Evolutionary conservation across 2,797 vertebrate genomes (phyloP).

Genomic region (Lemur catta): DNA sequence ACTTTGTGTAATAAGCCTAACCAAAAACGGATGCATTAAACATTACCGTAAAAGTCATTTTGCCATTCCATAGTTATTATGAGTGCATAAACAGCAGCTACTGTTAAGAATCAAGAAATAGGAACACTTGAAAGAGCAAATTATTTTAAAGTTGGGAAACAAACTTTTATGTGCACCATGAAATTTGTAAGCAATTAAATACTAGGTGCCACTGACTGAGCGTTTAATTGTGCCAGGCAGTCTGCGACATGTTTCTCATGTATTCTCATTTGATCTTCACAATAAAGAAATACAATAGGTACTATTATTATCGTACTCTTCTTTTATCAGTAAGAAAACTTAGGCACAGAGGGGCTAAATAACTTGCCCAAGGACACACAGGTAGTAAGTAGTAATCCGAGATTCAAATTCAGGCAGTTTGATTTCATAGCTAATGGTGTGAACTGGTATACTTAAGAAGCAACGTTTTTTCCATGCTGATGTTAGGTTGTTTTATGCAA

Average conservation of each 20-base stretch:
- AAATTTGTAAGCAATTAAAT: slow-evolving; percentile 39
- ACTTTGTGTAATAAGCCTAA: slow-evolving; percentile 21
- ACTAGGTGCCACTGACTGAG: not conserved
- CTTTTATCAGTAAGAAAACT: not conserved
- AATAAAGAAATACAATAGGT: not conserved
- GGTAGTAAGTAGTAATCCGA: not conserved
- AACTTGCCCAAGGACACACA: not conserved
- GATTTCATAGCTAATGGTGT: not conserved
- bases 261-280: not conserved
- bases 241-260: not conserved
- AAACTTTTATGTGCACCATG: not conserved
- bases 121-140: slow-evolving; percentile 56
- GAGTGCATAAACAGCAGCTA: slow-evolving; percentile 37
- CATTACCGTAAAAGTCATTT: slow-evolving; percentile 54
- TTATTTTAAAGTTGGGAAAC: slow-evolving; percentile 62
- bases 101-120: slow-evolving; percentile 29
- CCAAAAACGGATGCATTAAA: not conserved
- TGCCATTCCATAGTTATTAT: slow-evolving; percentile 51
- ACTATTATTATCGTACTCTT: not conserved
- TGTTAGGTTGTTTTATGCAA: slow-evolving; percentile 14
- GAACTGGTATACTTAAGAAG: not conserved
- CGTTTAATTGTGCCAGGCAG: not conserved
- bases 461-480: not conserved
- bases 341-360: not conserved
- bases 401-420: not conserved